phyloP scores from a whole-genome alignment of 2,797 vertebrate genomes.

The Oreortyx pictus region DNA sequence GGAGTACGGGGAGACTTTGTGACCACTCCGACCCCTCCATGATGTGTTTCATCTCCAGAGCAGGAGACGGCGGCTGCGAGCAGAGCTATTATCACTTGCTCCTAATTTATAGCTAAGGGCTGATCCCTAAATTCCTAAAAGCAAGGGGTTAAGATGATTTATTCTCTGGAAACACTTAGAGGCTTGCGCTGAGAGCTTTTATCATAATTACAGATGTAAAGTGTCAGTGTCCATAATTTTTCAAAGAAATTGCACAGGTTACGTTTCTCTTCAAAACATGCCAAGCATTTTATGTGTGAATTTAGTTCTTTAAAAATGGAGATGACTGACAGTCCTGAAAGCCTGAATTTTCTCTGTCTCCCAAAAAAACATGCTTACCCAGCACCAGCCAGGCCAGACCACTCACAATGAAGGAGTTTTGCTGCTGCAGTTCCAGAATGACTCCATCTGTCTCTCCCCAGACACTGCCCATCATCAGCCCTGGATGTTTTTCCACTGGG shows the following conservation, averaged over 20 bases:
- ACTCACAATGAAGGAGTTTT: neutral
- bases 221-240: conserved; percentile 53
- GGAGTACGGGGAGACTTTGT: neutral
- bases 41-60: conserved; percentile 22
- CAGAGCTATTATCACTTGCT: neutral
- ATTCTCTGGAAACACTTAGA: neutral
- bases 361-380: too few relatives aligned
- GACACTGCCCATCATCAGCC: neutral
- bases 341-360: too few relatives aligned
- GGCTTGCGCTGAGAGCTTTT: conserved; percentile 54
- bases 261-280: neutral
- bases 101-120: conserved; percentile 21
- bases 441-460: neutral
- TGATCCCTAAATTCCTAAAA: conserved; percentile 7
- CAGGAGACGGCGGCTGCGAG: conserved; percentile 12
- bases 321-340: neutral
- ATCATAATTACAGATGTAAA: conserved; percentile 70
- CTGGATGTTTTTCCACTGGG: neutral
- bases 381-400: neutral
- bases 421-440: neutral
- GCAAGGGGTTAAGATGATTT: conserved; percentile 42
- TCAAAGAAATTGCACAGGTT: conserved; percentile 44
- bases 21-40: fast-evolving
- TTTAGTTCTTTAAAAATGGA: neutral
- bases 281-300: neutral